These are phyloP conservation scores for Epistrophe eligans DNA, from an alignment of 2,888 invertebrate species.

Conservation along the genomic window DNA sequence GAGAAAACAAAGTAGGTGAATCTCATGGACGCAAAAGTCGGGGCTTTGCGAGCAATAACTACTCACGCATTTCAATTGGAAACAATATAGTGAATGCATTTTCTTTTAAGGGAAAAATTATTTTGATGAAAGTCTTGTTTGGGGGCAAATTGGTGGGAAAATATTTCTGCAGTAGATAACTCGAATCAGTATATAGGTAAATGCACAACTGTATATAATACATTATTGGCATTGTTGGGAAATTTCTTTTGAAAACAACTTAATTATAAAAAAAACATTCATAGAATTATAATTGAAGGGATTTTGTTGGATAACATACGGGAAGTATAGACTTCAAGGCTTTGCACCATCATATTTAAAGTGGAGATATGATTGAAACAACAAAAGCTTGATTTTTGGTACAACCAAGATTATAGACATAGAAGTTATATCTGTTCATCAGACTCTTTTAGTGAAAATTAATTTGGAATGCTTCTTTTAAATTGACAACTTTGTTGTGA, in stretches of 20 bases:
- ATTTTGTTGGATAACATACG: background rate
- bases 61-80: conserved; percentile 71
- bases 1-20: conserved; percentile 48
- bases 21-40: conserved; percentile 52
- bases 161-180: background rate
- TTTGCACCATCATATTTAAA: background rate
- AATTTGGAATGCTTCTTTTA: no score
- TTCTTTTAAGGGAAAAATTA: conserved; percentile 18
- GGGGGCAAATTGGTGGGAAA: background rate
- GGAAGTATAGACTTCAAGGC: background rate
- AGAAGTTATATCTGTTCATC: no score
- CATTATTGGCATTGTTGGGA: background rate
- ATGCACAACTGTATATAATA: background rate
- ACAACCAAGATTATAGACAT: no score
- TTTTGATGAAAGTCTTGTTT: conserved; percentile 4
- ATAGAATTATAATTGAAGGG: background rate
- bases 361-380: no score
- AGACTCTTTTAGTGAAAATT: no score
- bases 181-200: background rate
- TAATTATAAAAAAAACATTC: background rate
- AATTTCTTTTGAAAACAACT: background rate
- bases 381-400: no score
- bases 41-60: conserved; percentile 45
- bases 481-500: no score
- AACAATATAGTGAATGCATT: conserved; percentile 58